These are phyloP conservation scores for Oncorhynchus clarkii DNA, from an alignment of 2,113 vertebrate genomes.

Conservation along the genomic window DNA sequence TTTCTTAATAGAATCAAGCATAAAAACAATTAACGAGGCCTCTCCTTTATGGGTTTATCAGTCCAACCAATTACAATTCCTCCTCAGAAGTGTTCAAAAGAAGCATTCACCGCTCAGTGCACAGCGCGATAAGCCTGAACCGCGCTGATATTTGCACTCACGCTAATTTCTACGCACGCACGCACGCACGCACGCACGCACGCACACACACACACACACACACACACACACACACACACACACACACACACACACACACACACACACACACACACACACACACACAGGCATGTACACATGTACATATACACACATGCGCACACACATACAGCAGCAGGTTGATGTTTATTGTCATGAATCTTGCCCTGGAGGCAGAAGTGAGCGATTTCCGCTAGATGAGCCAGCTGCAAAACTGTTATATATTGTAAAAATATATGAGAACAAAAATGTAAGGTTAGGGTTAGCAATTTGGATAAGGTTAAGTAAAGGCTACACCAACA, in stretches of 20 bases:
- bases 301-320: too few relatives aligned
- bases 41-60: slow-evolving; percentile 49
- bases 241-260: not conserved
- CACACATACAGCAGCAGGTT: not conserved
- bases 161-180: slow-evolving; percentile 10
- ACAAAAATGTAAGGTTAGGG: too few relatives aligned
- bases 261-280: too few relatives aligned
- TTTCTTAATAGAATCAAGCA: slow-evolving; percentile 60
- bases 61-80: slow-evolving; percentile 47
- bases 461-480: too few relatives aligned
- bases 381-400: too few relatives aligned
- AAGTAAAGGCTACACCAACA: too few relatives aligned
- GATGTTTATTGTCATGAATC: too few relatives aligned
- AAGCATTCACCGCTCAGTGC: slow-evolving; percentile 1
- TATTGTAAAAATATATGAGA: too few relatives aligned
- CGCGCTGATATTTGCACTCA: slow-evolving; percentile 30
- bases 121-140: slow-evolving; percentile 32
- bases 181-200: not conserved
- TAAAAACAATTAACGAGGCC: slow-evolving; percentile 59
- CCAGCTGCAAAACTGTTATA: too few relatives aligned
- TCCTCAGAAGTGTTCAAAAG: slow-evolving; percentile 30
- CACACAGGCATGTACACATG: not conserved
- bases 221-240: slow-evolving; percentile 11
- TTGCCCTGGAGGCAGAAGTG: too few relatives aligned
- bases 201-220: not conserved